Evolutionary conservation across 2,113 vertebrate genomes (phyloP), one percentile per base, ranked within the genome.

Genomic region (Hirundichthys speculiger): DNA sequence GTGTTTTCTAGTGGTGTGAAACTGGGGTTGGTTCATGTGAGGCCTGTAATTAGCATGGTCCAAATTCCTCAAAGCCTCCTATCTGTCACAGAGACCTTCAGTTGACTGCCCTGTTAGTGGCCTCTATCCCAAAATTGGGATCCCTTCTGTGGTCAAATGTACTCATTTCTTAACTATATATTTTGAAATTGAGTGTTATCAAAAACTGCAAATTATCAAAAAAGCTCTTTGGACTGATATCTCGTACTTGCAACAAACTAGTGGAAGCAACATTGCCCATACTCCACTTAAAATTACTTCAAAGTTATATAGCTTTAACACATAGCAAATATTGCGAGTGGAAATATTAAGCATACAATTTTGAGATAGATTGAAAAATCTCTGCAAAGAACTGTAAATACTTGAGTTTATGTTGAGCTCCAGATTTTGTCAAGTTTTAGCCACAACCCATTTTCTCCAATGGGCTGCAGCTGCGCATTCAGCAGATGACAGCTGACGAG

Each of bases 21-120:
- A 78, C 77, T 69, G 74, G 52, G 64, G 71, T 55, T 11, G 4
- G 80, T 59, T 63, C 47, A 46, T 51, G 62, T 56, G 38, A 61
- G 73, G 70, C 71, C 70, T 87, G 41, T 89, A 85, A 88, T 90
- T 89, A 88, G 66, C 75, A 69, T 67, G 64, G 69, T 69, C 71
- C 64, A 69, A 60, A 88, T 83, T 86, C 69, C 58, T 75, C 40
- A 9, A 9, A 55, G 80, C 47, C 75, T 81, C 67, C 74, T 64
- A 53, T 41, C 30, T 71, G 76, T 79, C 42, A 57, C 69, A 56
- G 50, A 61, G 68, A 47, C 45, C 70, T 48, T 46, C 46, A 20
- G 20, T 64, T 47, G 4, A 30, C 57, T 48, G 48, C 30, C 52
- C 64, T 57, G 56, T 58, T 53, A 46, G 41, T 52, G 53, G 65